Conservation (phyloP, 1,140 invertebrate species). For the Sycophila sp. region DNA sequence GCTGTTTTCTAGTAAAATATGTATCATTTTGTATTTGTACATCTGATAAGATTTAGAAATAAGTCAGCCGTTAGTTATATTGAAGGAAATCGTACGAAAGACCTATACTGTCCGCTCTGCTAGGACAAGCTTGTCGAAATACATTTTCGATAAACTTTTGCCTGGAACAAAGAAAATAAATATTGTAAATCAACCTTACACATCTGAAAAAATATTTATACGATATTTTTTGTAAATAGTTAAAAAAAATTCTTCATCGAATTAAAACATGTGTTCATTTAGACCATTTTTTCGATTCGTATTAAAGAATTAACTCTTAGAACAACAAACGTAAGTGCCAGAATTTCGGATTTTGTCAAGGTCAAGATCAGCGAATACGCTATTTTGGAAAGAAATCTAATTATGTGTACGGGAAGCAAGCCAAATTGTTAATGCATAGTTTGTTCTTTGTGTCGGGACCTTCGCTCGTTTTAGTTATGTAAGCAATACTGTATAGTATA, state of each 20-base stretch:
- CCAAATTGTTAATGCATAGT: conserved; percentile 57
- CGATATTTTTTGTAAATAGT: conserved; percentile 1
- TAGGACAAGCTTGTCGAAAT: conserved; percentile 72
- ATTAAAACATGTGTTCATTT: too few relatives aligned
- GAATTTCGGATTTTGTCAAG: conserved; percentile 38
- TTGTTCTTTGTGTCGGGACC: conserved; percentile 47
- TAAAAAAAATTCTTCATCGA: not conserved
- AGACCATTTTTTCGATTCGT: too few relatives aligned
- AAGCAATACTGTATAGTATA: conserved; percentile 22
- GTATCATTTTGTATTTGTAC: conserved; percentile 56
- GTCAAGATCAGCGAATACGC: conserved; percentile 50
- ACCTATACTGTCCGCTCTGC: conserved; percentile 72
- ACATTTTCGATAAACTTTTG: conserved; percentile 72
- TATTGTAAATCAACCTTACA: too few relatives aligned
- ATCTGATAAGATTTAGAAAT: conserved; percentile 56
- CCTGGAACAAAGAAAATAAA: conserved; percentile 63
- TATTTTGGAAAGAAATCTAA: conserved; percentile 55
- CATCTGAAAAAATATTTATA: too few relatives aligned
- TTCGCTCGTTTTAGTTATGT: conserved; percentile 46
- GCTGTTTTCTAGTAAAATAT: conserved; percentile 43
- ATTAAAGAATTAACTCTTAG: not conserved
- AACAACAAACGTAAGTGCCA: conserved; percentile 32
- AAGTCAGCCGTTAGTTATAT: conserved; percentile 58
- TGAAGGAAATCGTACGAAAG: conserved; percentile 60
- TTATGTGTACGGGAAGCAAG: conserved; percentile 59